Percentiles rank a stretch among this genome's conserved stretches.
phyloP scores from a whole-genome alignment of 53 echinoderm and acorn worm species.

The Henricia sp. region DNA sequence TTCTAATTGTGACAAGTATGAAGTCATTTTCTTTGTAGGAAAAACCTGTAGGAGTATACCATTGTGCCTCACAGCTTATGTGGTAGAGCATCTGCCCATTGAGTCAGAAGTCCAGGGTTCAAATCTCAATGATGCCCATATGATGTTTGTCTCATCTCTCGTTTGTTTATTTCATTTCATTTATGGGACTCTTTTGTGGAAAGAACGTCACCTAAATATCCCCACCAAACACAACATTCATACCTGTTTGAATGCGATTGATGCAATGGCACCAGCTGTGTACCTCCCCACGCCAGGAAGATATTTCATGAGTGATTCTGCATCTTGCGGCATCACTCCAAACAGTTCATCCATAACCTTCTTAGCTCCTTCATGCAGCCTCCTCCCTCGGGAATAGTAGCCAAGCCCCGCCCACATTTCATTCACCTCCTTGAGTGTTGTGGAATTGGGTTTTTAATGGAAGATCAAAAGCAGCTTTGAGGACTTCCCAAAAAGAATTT shows the following conservation, averaged over 20 bases:
- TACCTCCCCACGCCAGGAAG: conserved; percentile 91
- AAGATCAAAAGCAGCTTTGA: background rate
- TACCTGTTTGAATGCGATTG: conserved; percentile 85
- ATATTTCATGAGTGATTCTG: conserved; percentile 70
- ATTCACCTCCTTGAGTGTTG: conserved; percentile 77
- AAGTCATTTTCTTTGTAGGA: no score
- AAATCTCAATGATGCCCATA: no score
- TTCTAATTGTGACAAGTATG: no score
- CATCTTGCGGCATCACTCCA: conserved; percentile 75
- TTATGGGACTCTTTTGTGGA: no score
- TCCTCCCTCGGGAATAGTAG: conserved; percentile 85
- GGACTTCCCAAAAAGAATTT: background rate
- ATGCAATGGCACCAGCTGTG: conserved; percentile 92
- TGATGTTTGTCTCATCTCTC: no score
- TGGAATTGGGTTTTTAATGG: background rate
- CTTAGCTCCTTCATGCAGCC: conserved; percentile 83
- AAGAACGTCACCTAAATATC: background rate
- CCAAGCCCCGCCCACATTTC: conserved; percentile 96
- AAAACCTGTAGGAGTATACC: no score
- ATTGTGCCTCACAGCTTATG: no score
- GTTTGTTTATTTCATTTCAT: no score
- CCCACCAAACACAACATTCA: background rate
- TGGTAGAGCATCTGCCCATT: no score
- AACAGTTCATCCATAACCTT: conserved; percentile 84
- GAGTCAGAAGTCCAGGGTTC: no score